Base-by-base conservation (phyloP, 2,797 vertebrate genomes). In the Delichon dasypus region DNA sequence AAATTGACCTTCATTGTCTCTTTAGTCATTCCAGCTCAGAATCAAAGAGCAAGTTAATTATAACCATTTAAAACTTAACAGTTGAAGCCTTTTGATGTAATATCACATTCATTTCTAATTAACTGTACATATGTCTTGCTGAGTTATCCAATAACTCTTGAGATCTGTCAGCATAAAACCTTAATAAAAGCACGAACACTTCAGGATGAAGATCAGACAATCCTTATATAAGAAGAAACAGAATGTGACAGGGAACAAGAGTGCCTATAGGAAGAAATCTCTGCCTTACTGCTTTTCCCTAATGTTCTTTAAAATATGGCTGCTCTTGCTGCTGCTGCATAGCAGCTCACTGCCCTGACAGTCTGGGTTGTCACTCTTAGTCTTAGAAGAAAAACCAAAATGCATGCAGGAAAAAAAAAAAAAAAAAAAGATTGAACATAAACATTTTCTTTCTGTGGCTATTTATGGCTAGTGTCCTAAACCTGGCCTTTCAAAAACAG, bases 41-140 rank as follows among this genome's bases (percentile, higher is more conserved):
- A 95, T 97, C 96, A 97, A 96, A 96, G 89, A 96, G 89, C 85
- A 95, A 96, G 96, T 98, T 98, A 98, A 99, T 99, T 99, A 98
- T 95, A 97, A 94, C 98, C 98, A 98, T 98, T 99, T 98, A 97
- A 97, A 98, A 97, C 84, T 91, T 97, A 93, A 95, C 97, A 96
- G 78, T 97, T 98, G 98, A 99, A 97, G 97, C 93, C 98, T 98
- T 99, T 99, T 99, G 98, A 99, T 98, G 98, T 98, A 96, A 98
- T 97, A 98, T 98, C 97, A 34, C 97, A 97, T 97, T 98, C 98
- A 96, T 95, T 97, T 97, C 97, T 98, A 98, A 98, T 98, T 98
- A 98, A 98, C 89, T 87, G 94, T 97, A 95, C 96, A 95, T 97
- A 96, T 98, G 98, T 98, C 98, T 98, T 91, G 92, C 81, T n/a